Evolutionary conservation across 2,797 vertebrate species (phyloP), one percentile per base, ranked within the genome.

Genomic region (Poeciliopsis turneri): DNA sequence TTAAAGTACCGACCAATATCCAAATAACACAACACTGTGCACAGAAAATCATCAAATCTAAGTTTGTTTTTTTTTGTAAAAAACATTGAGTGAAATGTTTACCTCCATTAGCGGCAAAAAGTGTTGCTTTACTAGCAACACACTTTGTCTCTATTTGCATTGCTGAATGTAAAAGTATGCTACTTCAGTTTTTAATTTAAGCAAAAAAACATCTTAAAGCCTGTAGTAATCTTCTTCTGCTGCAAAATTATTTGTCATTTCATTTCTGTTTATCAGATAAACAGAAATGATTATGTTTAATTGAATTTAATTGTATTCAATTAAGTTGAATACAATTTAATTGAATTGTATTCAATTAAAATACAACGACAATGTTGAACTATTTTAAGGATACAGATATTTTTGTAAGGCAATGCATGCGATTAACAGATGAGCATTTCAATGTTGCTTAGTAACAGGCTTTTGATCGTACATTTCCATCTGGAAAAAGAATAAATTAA

Each of bases 381-480:
- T 36, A 33, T 36, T 36, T 8, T 36, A 20, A 64, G 16, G 33
- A 18, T 20, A 36, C 4, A 3, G 36, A 64, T 36, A 30, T 18
- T 36, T 64, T 64, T 64, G 33, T 36, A 36, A 64, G 30, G 30
- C 8, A 7, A 49, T 71, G 76, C 30, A 46, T 72, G 33, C 30
- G 28, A 53, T 47, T 51, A 82, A 66, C 68, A 3, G 18, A n/a
- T 72, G 47, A 78, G 30, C 2, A 18, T 36, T 74, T n/a, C 4
- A 49, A 53, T 28, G 71, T 75, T 74, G 84, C 78, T 77, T 41
- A 53, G 72, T 45, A 78, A 84, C 74, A 36, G 59, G 28, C 12
- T 43, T 53, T 72, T 33, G 49, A 36, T 79, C 72, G 2, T 71
- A 16, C 8, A 51, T 74, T 79, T 80, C 71, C 0, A 66, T 77